These are phyloP conservation scores for Melanotaenia duboulayi DNA, from an alignment of 2,113 vertebrate species.

Conservation along the genomic window DNA sequence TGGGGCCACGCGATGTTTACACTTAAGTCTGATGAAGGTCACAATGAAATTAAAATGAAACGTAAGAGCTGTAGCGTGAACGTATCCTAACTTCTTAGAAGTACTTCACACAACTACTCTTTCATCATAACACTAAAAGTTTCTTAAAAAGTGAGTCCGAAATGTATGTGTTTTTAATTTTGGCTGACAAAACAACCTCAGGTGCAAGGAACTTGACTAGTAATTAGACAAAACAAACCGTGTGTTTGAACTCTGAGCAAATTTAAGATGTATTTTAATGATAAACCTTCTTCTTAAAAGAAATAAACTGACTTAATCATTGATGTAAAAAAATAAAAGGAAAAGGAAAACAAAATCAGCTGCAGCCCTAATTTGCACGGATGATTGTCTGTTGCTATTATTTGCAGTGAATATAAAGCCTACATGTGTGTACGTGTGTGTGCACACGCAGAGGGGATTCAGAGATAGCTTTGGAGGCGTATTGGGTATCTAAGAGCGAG, in stretches of 20 bases:
- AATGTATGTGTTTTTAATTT: no score
- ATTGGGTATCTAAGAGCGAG: conserved; percentile 74
- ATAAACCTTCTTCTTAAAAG: neutral
- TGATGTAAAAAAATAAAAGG: no score
- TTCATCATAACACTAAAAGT: no score
- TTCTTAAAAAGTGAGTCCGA: no score
- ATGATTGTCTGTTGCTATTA: neutral
- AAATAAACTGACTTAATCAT: neutral
- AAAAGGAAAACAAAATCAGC: neutral
- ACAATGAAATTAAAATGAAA: no score
- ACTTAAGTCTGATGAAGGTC: no score
- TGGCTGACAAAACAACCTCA: no score
- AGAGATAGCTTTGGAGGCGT: conserved; percentile 75
- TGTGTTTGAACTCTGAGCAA: no score
- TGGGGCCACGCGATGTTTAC: no score
- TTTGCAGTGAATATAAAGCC: conserved; percentile 11
- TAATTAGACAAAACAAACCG: neutral
- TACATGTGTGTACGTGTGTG: conserved; percentile 24
- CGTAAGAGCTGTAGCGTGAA: no score
- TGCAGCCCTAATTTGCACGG: neutral
- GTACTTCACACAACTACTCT: no score
- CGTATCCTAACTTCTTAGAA: no score
- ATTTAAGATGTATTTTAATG: neutral
- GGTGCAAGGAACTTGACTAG: neutral
- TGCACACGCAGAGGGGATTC: conserved; percentile 32